Evolutionary conservation across 1,140 invertebrate genomes (phyloP).

Genomic region (Leptestheria dahalacensis): DNA sequence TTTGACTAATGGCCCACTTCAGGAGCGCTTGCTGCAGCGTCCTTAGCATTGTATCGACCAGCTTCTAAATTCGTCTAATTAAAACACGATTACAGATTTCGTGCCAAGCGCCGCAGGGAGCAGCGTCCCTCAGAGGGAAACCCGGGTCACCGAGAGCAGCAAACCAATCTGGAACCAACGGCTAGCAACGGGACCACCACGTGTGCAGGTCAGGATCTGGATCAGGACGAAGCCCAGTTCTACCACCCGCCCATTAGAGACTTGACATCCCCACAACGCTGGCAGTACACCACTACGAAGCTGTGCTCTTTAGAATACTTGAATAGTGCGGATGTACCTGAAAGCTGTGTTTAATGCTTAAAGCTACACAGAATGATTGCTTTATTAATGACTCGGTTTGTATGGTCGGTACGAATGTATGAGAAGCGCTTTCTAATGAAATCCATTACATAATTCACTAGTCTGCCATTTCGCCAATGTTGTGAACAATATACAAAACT

Average conservation of each 20-base stretch:
- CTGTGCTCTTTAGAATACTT: neutral
- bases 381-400: too few relatives aligned
- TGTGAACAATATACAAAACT: neutral
- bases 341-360: neutral
- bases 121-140: neutral
- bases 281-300: neutral
- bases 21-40: too few relatives aligned
- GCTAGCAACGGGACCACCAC: neutral
- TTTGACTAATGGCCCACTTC: too few relatives aligned
- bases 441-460: neutral
- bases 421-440: neutral
- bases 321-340: constrained; percentile 2
- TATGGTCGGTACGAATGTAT: too few relatives aligned
- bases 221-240: neutral
- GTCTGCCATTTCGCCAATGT: neutral
- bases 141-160: neutral
- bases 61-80: too few relatives aligned
- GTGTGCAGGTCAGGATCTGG: neutral
- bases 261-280: neutral
- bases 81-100: neutral
- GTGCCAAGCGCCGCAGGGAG: neutral
- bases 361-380: neutral
- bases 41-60: too few relatives aligned
- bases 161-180: neutral
- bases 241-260: neutral